Conservation (phyloP, 2,797 vertebrate species). For the Siniperca obscura region DNA sequence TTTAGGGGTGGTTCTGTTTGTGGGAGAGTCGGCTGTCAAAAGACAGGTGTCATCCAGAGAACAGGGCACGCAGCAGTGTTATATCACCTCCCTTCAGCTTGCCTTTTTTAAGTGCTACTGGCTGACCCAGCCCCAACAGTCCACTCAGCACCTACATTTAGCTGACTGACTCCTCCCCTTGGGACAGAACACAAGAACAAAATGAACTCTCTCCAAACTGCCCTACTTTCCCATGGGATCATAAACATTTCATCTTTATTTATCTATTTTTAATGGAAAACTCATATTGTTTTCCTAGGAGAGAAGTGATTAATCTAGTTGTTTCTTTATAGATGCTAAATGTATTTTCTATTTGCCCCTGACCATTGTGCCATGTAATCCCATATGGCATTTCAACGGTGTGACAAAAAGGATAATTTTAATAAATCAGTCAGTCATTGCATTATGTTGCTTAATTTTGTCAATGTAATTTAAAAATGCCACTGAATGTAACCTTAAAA, state of each 20-base stretch:
- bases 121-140: slow-evolving; percentile 53
- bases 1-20: slow-evolving; percentile 5
- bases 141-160: slow-evolving; percentile 76
- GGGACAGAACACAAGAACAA: slow-evolving; percentile 55
- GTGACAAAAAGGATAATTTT: background rate
- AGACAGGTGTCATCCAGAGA: slow-evolving; percentile 16
- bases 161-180: slow-evolving; percentile 71
- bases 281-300: background rate
- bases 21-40: background rate
- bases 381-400: background rate
- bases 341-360: background rate
- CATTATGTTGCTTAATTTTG: background rate
- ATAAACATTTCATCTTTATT: background rate
- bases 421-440: background rate
- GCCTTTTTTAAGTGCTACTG: slow-evolving; percentile 60
- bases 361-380: background rate
- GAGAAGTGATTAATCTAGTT: no score
- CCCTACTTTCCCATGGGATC: slow-evolving; percentile 2
- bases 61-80: slow-evolving; percentile 23
- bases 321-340: background rate
- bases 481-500: background rate
- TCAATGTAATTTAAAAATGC: background rate
- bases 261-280: background rate
- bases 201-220: slow-evolving; percentile 29
- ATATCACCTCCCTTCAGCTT: slow-evolving; percentile 30